phyloP scores from a whole-genome alignment of 2,797 vertebrate genomes.

The Eupleurogrammus muticus region DNA sequence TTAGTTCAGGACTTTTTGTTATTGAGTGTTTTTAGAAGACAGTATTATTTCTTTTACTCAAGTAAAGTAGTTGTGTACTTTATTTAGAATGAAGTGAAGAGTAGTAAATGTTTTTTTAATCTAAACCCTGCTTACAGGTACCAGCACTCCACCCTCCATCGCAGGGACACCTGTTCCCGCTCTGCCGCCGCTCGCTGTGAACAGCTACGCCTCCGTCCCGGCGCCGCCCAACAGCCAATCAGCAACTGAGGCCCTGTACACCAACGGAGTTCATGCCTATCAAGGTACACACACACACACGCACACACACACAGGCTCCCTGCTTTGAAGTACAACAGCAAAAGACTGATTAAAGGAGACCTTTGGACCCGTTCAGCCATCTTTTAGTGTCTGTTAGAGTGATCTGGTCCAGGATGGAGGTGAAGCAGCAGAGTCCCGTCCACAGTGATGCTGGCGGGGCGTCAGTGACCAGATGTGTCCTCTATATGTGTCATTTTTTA shows the following conservation, averaged over 20 bases:
- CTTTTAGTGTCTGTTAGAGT: too few species aligned
- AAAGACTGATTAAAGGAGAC: constrained; percentile 34
- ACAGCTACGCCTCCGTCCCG: constrained; percentile 90
- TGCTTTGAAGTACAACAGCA: constrained; percentile 12
- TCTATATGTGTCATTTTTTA: too few species aligned
- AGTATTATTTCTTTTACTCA: too few species aligned
- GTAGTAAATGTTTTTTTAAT: neutral
- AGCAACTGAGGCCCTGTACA: constrained; percentile 90
- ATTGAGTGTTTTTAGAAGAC: too few species aligned
- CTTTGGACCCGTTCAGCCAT: too few species aligned
- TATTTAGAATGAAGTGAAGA: constrained; percentile 18
- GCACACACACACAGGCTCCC: constrained; percentile 2
- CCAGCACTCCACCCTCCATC: constrained; percentile 93
- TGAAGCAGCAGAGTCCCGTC: too few species aligned
- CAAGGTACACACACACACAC: constrained; percentile 84
- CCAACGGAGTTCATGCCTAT: constrained; percentile 93
- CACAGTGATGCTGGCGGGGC: too few species aligned
- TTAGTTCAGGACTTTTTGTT: too few species aligned
- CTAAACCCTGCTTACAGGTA: constrained; percentile 80
- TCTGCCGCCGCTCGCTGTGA: constrained; percentile 91
- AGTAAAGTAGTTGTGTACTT: too few species aligned
- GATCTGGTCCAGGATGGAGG: too few species aligned
- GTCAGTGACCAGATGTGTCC: too few species aligned
- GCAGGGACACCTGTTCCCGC: constrained; percentile 91
- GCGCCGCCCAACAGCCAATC: constrained; percentile 90